These are phyloP conservation scores for Platerodrilus igneus DNA, from an alignment of 2,888 invertebrate species.

Conservation along the genomic window DNA sequence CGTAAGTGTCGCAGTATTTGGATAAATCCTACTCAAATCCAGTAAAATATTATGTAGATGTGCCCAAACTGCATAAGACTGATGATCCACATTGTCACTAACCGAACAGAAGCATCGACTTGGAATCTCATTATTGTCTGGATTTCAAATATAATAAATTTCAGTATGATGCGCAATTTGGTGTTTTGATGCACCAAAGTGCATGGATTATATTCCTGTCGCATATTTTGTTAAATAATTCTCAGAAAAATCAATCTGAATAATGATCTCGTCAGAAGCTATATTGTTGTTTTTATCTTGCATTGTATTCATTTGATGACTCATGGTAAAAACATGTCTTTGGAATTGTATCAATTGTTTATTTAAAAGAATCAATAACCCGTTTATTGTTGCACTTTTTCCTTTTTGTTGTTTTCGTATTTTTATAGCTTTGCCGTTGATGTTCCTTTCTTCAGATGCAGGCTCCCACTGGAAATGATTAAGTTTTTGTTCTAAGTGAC, in stretches of 20 bases:
- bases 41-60: constrained; percentile 10
- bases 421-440: no score
- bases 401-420: no score
- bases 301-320: no score
- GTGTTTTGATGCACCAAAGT: constrained; percentile 15
- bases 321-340: no score
- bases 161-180: constrained; percentile 18
- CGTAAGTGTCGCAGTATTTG: constrained; percentile 6
- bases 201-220: constrained; percentile 16
- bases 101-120: constrained; percentile 12
- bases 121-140: constrained; percentile 3
- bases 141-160: constrained; percentile 9
- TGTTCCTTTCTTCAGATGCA: no score
- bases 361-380: no score
- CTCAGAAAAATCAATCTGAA: constrained; percentile 20
- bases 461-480: no score
- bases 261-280: constrained; percentile 8
- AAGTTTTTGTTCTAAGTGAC: no score
- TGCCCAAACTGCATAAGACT: constrained; percentile 15
- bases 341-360: no score
- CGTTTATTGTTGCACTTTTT: no score
- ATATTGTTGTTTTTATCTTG: constrained; percentile 2
- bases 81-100: constrained; percentile 17
- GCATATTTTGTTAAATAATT: constrained; percentile 17
- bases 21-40: constrained; percentile 5